Evolutionary conservation across 2,797 vertebrate species (phyloP), one percentile per base, ranked within the genome.

Genomic region (Ambastaia sidthimunki): DNA sequence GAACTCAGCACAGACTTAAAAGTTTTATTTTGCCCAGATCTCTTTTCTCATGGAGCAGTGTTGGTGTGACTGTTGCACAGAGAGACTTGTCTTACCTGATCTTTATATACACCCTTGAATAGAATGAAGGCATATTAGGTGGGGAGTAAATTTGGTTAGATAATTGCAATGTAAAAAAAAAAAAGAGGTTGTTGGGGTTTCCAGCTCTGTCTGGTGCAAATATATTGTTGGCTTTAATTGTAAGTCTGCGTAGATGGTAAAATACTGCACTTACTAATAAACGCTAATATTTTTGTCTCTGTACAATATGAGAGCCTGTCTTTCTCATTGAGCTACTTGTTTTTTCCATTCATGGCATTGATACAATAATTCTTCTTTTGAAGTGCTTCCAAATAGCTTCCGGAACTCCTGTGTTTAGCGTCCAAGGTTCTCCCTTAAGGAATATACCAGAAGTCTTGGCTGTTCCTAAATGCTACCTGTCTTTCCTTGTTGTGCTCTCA

Each of bases 81-180:
- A 86, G 74, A 83, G 85, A 88, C 88, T 88, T 85, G 89, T 92
- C 89, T 87, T 90, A 91, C 89, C 88, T 90, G 90, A 91, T 92
- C 83, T 84, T 70, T 67, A 69, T 77, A 77, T 77, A 69, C 86
- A 54, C 63, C 85, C 84, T 84, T 41, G 86, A 85, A 83, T 34
- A 80, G 74, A 67, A 68, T 15, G 18, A 76, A 65, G 65, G 52
- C 67, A 37, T 66, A 69, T 77, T 23, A 18, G 7, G 16, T 50
- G 48, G 16, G 15, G 18, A 54, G 50, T 54, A 54, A n/a, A 18
- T 54, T 50, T 50, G 48, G 48, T 50, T 50, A 16, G 15, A 28
- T 23, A 25, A n/a, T 60, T 60, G 19, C 12, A 25, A 15, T 23
- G 57, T 25, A 21, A 12, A 59, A 25, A 23, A 10, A 25, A 11